phyloP scores from a whole-genome alignment of 2,113 vertebrate genomes.

The Toxostoma redivivum region DNA sequence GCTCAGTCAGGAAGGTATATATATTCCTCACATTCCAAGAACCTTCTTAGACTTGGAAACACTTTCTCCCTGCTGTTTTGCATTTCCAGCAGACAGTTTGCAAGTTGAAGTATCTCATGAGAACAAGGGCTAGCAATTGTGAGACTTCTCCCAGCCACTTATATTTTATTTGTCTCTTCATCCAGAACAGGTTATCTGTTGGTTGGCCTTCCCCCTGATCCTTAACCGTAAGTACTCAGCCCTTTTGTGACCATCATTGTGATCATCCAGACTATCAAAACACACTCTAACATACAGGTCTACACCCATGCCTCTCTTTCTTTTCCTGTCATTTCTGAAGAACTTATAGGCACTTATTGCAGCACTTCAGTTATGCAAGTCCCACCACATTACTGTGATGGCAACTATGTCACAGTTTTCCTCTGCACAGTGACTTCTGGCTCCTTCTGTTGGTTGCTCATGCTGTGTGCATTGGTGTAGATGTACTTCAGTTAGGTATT shows the following conservation, averaged over 20 bases:
- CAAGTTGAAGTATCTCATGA: not conserved
- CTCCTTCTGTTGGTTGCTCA: not conserved
- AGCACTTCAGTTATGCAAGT: not conserved
- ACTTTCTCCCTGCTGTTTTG: not conserved
- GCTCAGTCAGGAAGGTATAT: not conserved
- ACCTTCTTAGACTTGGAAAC: not conserved
- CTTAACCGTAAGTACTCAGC: not conserved
- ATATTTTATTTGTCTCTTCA: not conserved
- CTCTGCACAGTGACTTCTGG: not conserved
- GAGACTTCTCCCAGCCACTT: not conserved
- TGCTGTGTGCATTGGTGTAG: not conserved
- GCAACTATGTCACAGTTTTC: not conserved
- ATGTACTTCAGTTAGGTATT: not conserved
- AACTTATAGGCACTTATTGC: not conserved
- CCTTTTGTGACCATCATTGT: not conserved
- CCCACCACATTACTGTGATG: not conserved
- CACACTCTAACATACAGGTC: no score
- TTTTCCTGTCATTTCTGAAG: not conserved
- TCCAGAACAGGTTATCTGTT: not conserved
- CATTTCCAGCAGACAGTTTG: not conserved
- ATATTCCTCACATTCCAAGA: not conserved
- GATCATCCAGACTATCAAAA: not conserved
- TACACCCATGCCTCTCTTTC: not conserved
- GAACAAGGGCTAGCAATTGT: rapidly evolving
- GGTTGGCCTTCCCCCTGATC: not conserved